phyloP scores from a whole-genome alignment of 2,888 invertebrate species.

The Hymenopus coronatus region DNA sequence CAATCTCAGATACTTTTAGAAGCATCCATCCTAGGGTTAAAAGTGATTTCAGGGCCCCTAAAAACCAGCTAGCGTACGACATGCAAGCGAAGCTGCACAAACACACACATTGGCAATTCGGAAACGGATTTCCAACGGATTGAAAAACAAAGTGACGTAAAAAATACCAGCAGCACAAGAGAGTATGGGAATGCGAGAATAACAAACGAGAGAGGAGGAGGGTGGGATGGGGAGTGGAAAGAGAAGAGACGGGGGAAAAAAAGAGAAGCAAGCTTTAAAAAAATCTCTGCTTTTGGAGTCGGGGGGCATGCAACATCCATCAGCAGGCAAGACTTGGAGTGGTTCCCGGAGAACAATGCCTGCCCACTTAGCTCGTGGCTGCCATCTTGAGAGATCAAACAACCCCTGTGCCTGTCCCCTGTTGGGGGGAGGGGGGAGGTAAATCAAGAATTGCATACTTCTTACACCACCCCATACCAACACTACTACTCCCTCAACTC shows the following conservation, averaged over 20 bases:
- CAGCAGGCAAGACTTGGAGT: conserved; percentile 17
- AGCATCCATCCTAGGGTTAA: background rate
- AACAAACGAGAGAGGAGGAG: background rate
- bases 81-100: background rate
- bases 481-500: background rate
- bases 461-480: background rate
- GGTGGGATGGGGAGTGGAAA: background rate
- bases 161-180: background rate
- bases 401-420: conserved; percentile 5
- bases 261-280: background rate
- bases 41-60: background rate
- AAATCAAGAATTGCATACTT: conserved; percentile 15
- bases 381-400: conserved; percentile 11
- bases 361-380: conserved; percentile 3
- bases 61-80: background rate
- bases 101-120: background rate
- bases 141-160: background rate
- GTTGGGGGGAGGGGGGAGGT: background rate
- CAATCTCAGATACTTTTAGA: too few species aligned
- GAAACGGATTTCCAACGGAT: background rate
- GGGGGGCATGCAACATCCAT: conserved; percentile 12
- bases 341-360: conserved; percentile 17
- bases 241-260: background rate
- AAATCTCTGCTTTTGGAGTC: conserved; percentile 8
- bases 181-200: conserved; percentile 8